phyloP scores from a whole-genome alignment of 2,888 invertebrate species.

The Parascotia fuliginaria region DNA sequence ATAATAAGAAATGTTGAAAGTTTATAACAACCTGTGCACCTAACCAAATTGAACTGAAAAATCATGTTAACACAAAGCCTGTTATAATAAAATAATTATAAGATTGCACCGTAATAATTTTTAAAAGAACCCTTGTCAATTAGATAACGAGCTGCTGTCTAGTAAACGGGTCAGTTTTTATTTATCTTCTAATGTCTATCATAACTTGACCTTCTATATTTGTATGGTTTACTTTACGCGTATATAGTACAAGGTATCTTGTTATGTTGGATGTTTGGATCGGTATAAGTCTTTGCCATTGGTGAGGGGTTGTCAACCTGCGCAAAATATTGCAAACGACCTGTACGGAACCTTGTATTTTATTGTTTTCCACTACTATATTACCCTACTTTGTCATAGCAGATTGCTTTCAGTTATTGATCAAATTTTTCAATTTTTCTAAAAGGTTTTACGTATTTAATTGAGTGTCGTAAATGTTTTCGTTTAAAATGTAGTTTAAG shows the following conservation, averaged over 20 bases:
- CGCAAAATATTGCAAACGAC: constrained; percentile 41
- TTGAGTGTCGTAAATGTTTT: constrained; percentile 2
- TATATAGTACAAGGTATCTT: constrained; percentile 21
- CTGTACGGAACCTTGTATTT: constrained; percentile 29
- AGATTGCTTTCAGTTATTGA: constrained; percentile 17
- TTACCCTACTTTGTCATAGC: constrained; percentile 15
- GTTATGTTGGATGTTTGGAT: constrained; percentile 23
- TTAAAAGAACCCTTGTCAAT: constrained; percentile 31
- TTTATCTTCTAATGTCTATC: constrained; percentile 23
- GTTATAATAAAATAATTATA: constrained; percentile 5
- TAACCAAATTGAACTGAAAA: too few relatives aligned
- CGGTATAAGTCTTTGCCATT: constrained; percentile 40
- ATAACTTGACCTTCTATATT: constrained; percentile 14
- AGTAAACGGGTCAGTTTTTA: constrained; percentile 27
- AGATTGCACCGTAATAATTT: constrained; percentile 14
- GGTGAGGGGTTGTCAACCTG: constrained; percentile 37
- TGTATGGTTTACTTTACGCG: constrained; percentile 6
- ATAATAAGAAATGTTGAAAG: too few relatives aligned
- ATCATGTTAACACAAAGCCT: background rate
- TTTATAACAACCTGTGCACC: too few relatives aligned
- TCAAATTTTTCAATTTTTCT: constrained; percentile 23
- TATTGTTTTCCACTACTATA: constrained; percentile 30
- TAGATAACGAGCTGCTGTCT: constrained; percentile 22
- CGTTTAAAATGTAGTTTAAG: background rate
- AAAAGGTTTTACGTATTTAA: constrained; percentile 22